Evolutionary conservation across 35 echinoderm and acorn worm genomes (phyloP).

Genomic region (Acanthaster planci): DNA sequence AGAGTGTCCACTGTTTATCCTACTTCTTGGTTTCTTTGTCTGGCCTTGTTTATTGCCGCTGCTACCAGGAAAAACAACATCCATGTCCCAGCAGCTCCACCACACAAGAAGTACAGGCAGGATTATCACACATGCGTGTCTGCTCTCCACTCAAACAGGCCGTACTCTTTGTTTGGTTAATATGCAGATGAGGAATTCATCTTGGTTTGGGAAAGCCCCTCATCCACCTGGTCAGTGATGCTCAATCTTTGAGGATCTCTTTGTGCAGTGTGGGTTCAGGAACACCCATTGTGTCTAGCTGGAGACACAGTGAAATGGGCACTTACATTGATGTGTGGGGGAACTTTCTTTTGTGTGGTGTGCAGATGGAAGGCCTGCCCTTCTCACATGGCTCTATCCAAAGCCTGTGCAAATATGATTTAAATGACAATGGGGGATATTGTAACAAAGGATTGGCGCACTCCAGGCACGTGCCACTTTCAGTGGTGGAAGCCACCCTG

Average conservation of each 20-base stretch:
- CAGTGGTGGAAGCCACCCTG: not conserved
- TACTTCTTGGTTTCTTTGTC: not conserved
- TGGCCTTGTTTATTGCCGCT: not conserved
- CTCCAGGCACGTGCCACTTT: conserved; percentile 11
- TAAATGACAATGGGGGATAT: not conserved
- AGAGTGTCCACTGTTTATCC: not conserved
- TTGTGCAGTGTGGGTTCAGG: no score
- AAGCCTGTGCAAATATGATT: not conserved
- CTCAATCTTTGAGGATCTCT: not conserved
- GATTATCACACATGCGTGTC: no score
- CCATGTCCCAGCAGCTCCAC: no score
- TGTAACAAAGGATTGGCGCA: conserved; percentile 4
- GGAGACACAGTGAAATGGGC: not conserved
- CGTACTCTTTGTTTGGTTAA: not conserved
- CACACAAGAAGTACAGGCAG: no score
- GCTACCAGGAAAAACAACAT: not conserved
- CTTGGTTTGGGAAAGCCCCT: not conserved
- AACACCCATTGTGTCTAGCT: not conserved
- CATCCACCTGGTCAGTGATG: not conserved
- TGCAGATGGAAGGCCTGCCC: not conserved
- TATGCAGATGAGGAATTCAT: conserved; percentile 22
- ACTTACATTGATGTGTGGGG: not conserved
- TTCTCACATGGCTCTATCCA: not conserved
- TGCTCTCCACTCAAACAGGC: no score
- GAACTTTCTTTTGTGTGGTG: conserved; percentile 1